Conservation (phyloP, 1,140 invertebrate genomes). For the Drosophila rhopaloa region DNA sequence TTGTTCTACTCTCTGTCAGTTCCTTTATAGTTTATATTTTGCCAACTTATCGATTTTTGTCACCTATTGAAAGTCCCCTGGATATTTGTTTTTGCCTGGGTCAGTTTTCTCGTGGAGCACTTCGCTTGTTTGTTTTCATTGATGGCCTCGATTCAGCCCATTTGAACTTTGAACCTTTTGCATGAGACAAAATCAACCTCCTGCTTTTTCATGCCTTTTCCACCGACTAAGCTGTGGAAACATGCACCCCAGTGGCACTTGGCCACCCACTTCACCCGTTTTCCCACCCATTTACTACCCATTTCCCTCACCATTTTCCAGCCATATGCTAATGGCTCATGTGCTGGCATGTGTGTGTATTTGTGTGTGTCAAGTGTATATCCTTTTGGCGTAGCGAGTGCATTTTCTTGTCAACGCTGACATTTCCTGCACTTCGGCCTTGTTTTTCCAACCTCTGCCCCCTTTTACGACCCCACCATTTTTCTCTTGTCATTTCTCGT, state of each 20-base stretch:
- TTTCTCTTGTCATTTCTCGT: conserved; percentile 57
- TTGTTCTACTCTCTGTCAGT: too few relatives aligned
- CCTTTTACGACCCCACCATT: background rate
- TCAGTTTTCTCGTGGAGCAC: conserved; percentile 28
- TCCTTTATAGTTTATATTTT: background rate
- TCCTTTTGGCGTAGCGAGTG: conserved; percentile 73
- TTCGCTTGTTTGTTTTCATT: conserved; percentile 41
- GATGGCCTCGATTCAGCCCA: conserved; percentile 51
- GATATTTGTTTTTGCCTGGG: conserved; percentile 7
- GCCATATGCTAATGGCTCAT: conserved; percentile 53
- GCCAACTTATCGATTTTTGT: conserved; percentile 3
- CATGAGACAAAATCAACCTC: conserved; percentile 12
- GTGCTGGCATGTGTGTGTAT: conserved; percentile 25
- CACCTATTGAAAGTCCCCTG: background rate
- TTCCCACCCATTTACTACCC: background rate
- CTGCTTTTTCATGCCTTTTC: conserved; percentile 10
- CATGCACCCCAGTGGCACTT: conserved; percentile 11
- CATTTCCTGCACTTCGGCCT: conserved; percentile 78
- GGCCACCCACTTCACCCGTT: background rate
- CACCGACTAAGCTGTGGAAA: conserved; percentile 26
- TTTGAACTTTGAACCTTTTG: conserved; percentile 78
- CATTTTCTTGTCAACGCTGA: conserved; percentile 81
- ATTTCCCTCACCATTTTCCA: conserved; percentile 11
- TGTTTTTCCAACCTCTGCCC: conserved; percentile 26
- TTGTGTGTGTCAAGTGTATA: conserved; percentile 71